phyloP scores from a whole-genome alignment of 2,113 vertebrate species.

The Gobius niger region DNA sequence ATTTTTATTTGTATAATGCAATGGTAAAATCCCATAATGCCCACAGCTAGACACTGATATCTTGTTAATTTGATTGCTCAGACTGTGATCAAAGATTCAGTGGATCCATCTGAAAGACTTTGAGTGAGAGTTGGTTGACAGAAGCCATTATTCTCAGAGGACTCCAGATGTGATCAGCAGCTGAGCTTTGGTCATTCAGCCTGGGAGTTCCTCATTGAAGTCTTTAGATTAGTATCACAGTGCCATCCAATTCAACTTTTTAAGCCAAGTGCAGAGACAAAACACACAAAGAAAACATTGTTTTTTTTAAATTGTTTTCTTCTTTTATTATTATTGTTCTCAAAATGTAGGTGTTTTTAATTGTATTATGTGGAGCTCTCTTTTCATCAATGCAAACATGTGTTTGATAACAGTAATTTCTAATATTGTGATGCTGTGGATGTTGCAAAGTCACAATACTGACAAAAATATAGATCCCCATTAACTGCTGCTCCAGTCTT shows the following conservation, averaged over 20 bases:
- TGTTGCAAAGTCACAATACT: not conserved
- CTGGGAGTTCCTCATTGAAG: slow-evolving; percentile 36
- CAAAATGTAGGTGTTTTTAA: too few species aligned
- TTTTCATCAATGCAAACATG: too few species aligned
- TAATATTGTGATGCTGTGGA: too few species aligned
- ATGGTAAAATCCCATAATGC: slow-evolving; percentile 3
- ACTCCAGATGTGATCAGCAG: slow-evolving; percentile 48
- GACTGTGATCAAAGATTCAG: slow-evolving; percentile 15
- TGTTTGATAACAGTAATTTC: too few species aligned
- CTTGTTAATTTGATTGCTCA: not conserved
- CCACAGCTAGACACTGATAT: not conserved
- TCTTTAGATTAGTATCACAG: slow-evolving; percentile 11
- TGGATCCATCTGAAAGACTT: slow-evolving; percentile 13
- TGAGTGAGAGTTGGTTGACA: slow-evolving; percentile 14
- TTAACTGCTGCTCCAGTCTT: not conserved
- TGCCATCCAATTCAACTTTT: not conserved
- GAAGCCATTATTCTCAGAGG: slow-evolving; percentile 32
- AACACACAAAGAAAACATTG: too few species aligned
- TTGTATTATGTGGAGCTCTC: too few species aligned
- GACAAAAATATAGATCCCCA: not conserved
- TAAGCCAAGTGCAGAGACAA: too few species aligned
- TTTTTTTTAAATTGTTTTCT: too few species aligned
- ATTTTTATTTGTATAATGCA: not conserved
- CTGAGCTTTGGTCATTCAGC: slow-evolving; percentile 29
- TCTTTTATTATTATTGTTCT: too few species aligned